Conservation (phyloP, 2,888 invertebrate genomes). For the Trichogramma evanescens region DNA sequence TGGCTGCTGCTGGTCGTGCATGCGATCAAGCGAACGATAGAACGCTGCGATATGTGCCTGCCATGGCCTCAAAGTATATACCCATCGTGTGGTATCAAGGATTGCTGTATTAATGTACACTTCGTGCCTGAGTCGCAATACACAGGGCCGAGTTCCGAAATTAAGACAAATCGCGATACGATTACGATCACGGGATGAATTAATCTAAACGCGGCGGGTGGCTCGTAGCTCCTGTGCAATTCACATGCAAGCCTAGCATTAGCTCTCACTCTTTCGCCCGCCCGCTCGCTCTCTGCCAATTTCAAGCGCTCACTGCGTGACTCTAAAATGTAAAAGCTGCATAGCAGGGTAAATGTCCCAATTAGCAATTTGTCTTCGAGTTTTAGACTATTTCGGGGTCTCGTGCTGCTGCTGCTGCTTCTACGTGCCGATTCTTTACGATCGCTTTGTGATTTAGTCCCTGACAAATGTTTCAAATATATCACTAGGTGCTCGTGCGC, state of each 20-base stretch:
- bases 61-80: background rate
- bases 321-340: slow-evolving; percentile 8
- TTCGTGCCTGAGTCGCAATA: background rate
- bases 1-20: background rate
- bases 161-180: slow-evolving; percentile 41
- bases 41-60: background rate
- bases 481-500: too few relatives aligned
- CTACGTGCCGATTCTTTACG: too few relatives aligned
- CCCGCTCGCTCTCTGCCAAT: background rate
- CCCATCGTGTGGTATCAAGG: background rate
- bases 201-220: slow-evolving; percentile 23
- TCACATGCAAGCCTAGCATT: slow-evolving; percentile 25
- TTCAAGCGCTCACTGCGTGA: slow-evolving; percentile 8
- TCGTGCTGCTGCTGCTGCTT: background rate
- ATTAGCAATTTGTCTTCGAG: slow-evolving; percentile 1
- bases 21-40: background rate
- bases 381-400: background rate
- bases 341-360: background rate
- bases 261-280: slow-evolving; percentile 15
- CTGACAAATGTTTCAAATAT: background rate
- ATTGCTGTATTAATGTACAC: background rate
- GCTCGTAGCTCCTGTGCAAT: background rate
- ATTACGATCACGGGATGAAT: slow-evolving; percentile 39
- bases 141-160: slow-evolving; percentile 26
- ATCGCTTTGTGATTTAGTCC: too few relatives aligned